Evolutionary conservation across 2,888 invertebrate species (phyloP).

Genomic region (Euzetes globulus): DNA sequence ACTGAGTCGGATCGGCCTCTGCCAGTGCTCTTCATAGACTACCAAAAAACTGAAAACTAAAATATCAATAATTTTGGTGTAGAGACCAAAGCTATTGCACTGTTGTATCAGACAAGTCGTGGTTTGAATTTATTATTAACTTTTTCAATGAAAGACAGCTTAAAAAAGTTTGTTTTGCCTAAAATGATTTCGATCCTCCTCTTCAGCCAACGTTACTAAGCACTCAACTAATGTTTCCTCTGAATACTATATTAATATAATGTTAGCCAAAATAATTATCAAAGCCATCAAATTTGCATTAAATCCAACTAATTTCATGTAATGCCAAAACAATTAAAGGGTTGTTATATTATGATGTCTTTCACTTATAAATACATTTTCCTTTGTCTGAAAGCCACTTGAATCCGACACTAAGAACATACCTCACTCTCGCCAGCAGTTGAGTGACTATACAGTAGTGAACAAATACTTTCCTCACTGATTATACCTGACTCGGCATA

Average conservation of each 20-base stretch:
- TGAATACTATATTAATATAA: conserved; percentile 16
- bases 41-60: background rate
- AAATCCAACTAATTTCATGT: conserved; percentile 13
- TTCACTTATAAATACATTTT: too few species aligned
- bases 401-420: too few species aligned
- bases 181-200: conserved; percentile 15
- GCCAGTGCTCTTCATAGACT: background rate
- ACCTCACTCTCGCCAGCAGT: background rate
- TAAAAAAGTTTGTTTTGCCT: conserved; percentile 23
- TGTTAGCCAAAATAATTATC: conserved; percentile 25
- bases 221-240: conserved; percentile 27
- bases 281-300: conserved; percentile 29
- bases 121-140: conserved; percentile 24
- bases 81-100: background rate
- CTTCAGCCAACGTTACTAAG: conserved; percentile 22
- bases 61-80: background rate
- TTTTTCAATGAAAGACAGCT: conserved; percentile 19
- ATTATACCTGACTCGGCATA: background rate
- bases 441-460: background rate
- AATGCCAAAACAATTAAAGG: conserved; percentile 27
- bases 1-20: too few species aligned
- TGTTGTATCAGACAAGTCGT: conserved; percentile 7
- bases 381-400: too few species aligned
- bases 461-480: background rate
- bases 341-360: background rate